phyloP scores from a whole-genome alignment of 2,888 invertebrate genomes.

The Lymantria dispar region DNA sequence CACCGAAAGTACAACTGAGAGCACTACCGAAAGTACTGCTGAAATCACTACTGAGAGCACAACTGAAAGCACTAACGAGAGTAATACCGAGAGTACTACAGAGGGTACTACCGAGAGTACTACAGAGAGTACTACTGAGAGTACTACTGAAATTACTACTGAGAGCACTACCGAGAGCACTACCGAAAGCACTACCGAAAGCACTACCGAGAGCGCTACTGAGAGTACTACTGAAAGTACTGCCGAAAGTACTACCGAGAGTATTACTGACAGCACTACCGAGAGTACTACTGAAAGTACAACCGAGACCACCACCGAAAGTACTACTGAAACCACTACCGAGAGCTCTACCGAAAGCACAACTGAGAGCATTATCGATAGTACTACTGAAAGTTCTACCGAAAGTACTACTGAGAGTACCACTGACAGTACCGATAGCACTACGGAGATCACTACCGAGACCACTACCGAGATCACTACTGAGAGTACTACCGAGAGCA shows the following conservation, averaged over 20 bases:
- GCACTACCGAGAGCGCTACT: not conserved
- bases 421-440: constrained; percentile 4
- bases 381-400: constrained; percentile 2
- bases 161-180: constrained; percentile 2
- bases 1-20: not conserved
- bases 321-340: not conserved
- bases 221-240: not conserved
- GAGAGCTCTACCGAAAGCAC: constrained; percentile 1
- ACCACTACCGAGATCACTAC: constrained; percentile 2
- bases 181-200: constrained; percentile 2
- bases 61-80: not conserved
- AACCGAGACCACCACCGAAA: constrained; percentile 2
- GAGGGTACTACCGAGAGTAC: not conserved
- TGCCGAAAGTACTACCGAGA: constrained; percentile 1
- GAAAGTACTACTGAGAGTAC: not conserved
- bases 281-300: not conserved
- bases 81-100: not conserved
- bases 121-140: not conserved
- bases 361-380: constrained; percentile 1
- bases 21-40: not conserved
- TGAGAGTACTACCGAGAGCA: not conserved
- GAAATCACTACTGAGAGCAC: not conserved
- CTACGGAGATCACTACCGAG: not conserved
- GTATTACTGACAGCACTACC: not conserved
- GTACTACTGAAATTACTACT: constrained; percentile 1